phyloP scores from a whole-genome alignment of 1,140 invertebrate genomes.

The Brachionus sp. region DNA sequence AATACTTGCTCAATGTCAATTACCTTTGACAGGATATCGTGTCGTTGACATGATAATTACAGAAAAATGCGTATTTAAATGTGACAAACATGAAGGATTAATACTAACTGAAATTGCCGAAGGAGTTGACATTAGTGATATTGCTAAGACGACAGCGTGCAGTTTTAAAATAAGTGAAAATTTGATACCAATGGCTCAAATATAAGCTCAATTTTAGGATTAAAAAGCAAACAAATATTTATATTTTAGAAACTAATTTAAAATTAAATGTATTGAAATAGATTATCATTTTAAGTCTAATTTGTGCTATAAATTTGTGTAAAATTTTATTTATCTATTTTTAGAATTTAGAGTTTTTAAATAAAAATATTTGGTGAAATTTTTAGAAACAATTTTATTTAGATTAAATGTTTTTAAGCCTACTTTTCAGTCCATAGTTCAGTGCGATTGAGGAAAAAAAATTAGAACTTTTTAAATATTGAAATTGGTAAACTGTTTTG shows the following conservation, averaged over 20 bases:
- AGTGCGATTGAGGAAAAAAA: no score
- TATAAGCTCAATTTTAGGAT: neutral
- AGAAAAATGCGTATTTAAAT: constrained; percentile 45
- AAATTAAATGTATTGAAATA: neutral
- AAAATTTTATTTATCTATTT: neutral
- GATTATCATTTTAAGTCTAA: neutral
- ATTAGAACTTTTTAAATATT: no score
- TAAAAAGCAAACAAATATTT: neutral
- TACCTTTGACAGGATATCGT: constrained; percentile 46
- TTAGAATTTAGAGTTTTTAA: neutral
- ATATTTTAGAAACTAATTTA: neutral
- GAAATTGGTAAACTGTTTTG: no score
- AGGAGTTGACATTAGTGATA: constrained; percentile 1
- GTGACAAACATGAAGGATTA: constrained; percentile 41
- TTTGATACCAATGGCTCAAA: constrained; percentile 38
- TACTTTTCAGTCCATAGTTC: neutral
- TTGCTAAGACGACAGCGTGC: constrained; percentile 33
- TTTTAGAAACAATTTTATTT: neutral
- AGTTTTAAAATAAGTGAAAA: constrained; percentile 16
- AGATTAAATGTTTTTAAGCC: neutral
- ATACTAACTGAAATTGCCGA: constrained; percentile 45
- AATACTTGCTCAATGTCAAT: constrained; percentile 45
- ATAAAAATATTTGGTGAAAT: neutral
- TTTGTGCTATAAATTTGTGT: neutral
- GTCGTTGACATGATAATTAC: constrained; percentile 46